Base-by-base conservation (phyloP, 2,888 invertebrate species). In the Pheosia gnoma region DNA sequence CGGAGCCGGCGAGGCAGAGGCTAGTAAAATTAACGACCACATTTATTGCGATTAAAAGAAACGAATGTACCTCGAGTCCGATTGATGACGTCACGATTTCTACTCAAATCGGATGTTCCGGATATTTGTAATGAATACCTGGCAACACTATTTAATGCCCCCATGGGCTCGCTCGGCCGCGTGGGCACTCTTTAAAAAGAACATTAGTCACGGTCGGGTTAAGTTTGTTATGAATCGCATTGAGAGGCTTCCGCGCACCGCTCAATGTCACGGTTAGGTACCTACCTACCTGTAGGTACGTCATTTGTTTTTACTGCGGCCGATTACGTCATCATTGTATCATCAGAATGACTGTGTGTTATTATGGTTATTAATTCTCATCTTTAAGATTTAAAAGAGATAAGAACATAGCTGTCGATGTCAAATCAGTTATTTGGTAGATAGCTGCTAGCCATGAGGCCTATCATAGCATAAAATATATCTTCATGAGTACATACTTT, bases 181-280 rank as follows among this genome's bases (percentile, higher is more conserved):
- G 70, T 76, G 67, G 74, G 72, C 63, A 68, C 66, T 60, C 63
- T 61, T 71, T 73, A 74, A 71, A 68, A 75, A 65, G 61, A 59
- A 59, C 62, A 77, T 81, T 74, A 78, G 83, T 77, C 75, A 80
- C 72, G 79, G 70, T 68, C 59, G 67, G 63, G 71, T 76, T 62
- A 74, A 70, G 68, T 71, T 66, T 63, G 62, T 72, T 74, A 74
- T 72, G 70, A 60, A 67, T 39, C 11, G 13, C 38, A 49, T 67
- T 64, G 63, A 59, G 60, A 59, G 59, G 70, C 72, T 74, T 72
- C 77, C 72, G 72, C 56, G 43, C 55, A 55, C 49, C 59, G 57
- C 61, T 69, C 79, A 79, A 81, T 81, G 80, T 80, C 78, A 81
- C 58, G 80, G 80, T 49, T 71, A 67, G 59, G 58, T 57, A 56